Base-by-base conservation (phyloP, 1,140 invertebrate genomes). In the Rhynchophorus ferrugineus region DNA sequence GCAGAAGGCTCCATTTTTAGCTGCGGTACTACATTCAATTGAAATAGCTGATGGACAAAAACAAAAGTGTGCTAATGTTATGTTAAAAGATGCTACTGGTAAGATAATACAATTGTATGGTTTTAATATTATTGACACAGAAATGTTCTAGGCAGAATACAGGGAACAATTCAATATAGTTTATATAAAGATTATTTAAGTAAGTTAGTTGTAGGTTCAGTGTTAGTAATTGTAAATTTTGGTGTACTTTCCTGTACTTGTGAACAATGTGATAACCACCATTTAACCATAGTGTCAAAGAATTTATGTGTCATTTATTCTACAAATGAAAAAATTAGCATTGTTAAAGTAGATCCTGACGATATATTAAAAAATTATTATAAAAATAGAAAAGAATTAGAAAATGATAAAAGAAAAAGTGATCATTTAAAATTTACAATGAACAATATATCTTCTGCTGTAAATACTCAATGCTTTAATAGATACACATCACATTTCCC, bases 31-130 rank as follows among this genome's bases (percentile, higher is more conserved):
- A n/a, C 33, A 54, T 8, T 54, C 19, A 41, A 29, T 61, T 24
- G 53, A 55, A 44, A 24, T 45, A 35, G 44, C 34, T 16, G 54
- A 38, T 13, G 49, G 46, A 14, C 51, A 38, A 34, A 51, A 44
- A 41, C 57, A 49, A 24, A 57, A 52, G 39, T 53, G 49, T 20
- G 46, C 58, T 16, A 53, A 54, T 46, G 34, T 61, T 9, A 56
- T 46, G 1, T 48, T 61, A n/a, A 61, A 56, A 38, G 59, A 61
- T 39, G 14, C 36, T 21, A 56, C 56, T 51, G 59, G 59, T 60
- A 21, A 22, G 21, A 44, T 45, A 14, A 2, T 45, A n/a, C n/a
- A n/a, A n/a, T n/a, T 18, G 16, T 41, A 16, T 5, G n/a, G 7
- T 41, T 41, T 7, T 17, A 16, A 29, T 44, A 14, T 34, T 7